phyloP scores from a whole-genome alignment of 2,888 invertebrate species.

The Ferdinandea cuprea region DNA sequence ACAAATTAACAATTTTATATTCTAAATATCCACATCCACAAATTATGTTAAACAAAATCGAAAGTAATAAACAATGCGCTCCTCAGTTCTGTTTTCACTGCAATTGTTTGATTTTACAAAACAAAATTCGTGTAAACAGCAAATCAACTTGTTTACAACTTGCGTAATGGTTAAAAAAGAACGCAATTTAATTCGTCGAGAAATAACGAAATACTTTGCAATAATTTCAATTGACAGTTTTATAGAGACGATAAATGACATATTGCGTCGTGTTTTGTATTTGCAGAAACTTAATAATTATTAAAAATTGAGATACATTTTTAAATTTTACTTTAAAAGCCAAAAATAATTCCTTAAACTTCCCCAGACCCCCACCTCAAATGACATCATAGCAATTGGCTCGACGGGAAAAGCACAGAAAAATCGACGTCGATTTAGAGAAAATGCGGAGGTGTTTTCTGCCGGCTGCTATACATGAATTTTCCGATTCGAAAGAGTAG shows the following conservation, averaged over 20 bases:
- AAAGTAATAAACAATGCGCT: slow-evolving; percentile 28
- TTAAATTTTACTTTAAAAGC: slow-evolving; percentile 37
- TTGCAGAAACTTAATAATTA: slow-evolving; percentile 4
- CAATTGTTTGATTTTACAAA: slow-evolving; percentile 36
- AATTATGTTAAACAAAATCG: slow-evolving; percentile 25
- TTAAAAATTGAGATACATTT: slow-evolving; percentile 10
- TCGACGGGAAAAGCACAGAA: slow-evolving; percentile 23
- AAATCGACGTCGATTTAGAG: slow-evolving; percentile 1
- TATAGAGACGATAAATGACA: slow-evolving; percentile 3
- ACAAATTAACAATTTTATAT: slow-evolving; percentile 15
- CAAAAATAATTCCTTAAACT: slow-evolving; percentile 56
- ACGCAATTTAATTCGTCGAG: not conserved
- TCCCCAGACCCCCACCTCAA: too few species aligned
- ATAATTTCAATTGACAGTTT: slow-evolving; percentile 4
- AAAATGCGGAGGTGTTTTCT: slow-evolving; percentile 34
- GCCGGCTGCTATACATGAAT: slow-evolving; percentile 36
- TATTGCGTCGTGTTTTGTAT: not conserved
- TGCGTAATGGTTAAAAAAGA: slow-evolving; percentile 19
- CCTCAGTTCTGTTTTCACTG: slow-evolving; percentile 16
- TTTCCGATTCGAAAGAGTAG: slow-evolving; percentile 1
- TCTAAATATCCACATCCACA: slow-evolving; percentile 15
- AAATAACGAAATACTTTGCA: not conserved
- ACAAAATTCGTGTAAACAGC: slow-evolving; percentile 46
- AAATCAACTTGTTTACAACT: slow-evolving; percentile 43
- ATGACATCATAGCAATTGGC: slow-evolving; percentile 60